Base-by-base conservation (phyloP, 2,113 vertebrate genomes). In the Indri indri region DNA sequence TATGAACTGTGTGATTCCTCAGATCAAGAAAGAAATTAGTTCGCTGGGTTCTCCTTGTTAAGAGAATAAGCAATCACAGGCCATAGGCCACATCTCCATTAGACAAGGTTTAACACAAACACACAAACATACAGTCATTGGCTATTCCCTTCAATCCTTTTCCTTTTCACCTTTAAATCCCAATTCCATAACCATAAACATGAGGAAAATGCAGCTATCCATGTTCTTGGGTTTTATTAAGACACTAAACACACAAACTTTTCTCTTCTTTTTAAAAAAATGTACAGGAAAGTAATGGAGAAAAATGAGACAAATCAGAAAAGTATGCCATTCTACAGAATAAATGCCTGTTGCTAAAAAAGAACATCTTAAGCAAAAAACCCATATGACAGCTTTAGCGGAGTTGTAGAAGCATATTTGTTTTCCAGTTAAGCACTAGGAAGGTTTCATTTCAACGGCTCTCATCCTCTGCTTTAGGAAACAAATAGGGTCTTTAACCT, bases 1-100 rank as follows among this genome's bases (percentile, higher is more conserved):
- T 71, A 47, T 42, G 71, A 94, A 59, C 34, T 74, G 22, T 92
- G 73, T 50, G 45, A 45, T 54, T 95, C 23, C 82, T 87, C 63
- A 95, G 59, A 82, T 96, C 65, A 94, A 96, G 63, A 91, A 91
- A 96, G 74, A 93, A 91, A 92, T 20, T 71, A 92, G 82, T 93
- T 87, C 92, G 57, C 71, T 92, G n/a, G 22, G 63, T 90, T 96
- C 47, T 89, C 79, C 65, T 87, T 85, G 9, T 59, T 95, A 81
- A 90, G 82, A 76, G 22, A 37, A 86, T 59, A 87, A 76, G 42
- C 22, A 93, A 73, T 88, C 79, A 88, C 1, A 97, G n/a, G 54
- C 70, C 57, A 42, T 0, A 68, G 54, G 70, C 59, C 42, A 77
- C 10, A 83, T 42, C 50, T 83, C 22, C 8, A 59, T 73, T 42